These are phyloP conservation scores for Hucho hucho DNA, from an alignment of 2,113 vertebrate species.

Conservation along the genomic window DNA sequence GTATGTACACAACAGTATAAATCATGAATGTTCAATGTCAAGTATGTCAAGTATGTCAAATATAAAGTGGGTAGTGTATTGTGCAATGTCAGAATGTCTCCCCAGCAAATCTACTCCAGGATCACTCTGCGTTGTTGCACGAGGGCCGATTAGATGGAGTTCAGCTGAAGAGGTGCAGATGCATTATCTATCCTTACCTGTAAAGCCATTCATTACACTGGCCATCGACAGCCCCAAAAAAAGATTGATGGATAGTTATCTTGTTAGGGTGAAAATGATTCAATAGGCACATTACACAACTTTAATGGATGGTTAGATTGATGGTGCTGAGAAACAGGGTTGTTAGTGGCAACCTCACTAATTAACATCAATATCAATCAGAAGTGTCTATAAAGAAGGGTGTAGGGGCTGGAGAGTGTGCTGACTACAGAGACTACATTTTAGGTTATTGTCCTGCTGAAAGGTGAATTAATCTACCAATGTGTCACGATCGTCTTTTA, in stretches of 20 bases:
- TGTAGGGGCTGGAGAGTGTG: constrained; percentile 20
- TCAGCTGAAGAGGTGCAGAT: not conserved
- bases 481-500: too few relatives aligned
- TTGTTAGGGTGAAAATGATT: constrained; percentile 58
- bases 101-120: not conserved
- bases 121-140: not conserved
- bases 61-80: too few relatives aligned
- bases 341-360: constrained; percentile 48
- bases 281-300: constrained; percentile 50
- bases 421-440: constrained; percentile 18
- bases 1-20: too few relatives aligned
- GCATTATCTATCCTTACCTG: constrained; percentile 20
- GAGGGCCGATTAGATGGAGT: not conserved
- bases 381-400: constrained; percentile 33
- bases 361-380: constrained; percentile 63
- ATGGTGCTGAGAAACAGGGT: constrained; percentile 53
- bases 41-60: too few relatives aligned
- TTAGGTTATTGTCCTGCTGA: too few relatives aligned
- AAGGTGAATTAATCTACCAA: too few relatives aligned
- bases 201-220: too few relatives aligned
- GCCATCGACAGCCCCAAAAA: not conserved
- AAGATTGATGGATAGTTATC: constrained; percentile 10
- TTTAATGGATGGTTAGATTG: constrained; percentile 61
- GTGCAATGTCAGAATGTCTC: not conserved
- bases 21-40: too few relatives aligned